Conservation (phyloP, 30 jellyfish, hydroid and myxozoan species). For the Pelagia noctiluca region DNA sequence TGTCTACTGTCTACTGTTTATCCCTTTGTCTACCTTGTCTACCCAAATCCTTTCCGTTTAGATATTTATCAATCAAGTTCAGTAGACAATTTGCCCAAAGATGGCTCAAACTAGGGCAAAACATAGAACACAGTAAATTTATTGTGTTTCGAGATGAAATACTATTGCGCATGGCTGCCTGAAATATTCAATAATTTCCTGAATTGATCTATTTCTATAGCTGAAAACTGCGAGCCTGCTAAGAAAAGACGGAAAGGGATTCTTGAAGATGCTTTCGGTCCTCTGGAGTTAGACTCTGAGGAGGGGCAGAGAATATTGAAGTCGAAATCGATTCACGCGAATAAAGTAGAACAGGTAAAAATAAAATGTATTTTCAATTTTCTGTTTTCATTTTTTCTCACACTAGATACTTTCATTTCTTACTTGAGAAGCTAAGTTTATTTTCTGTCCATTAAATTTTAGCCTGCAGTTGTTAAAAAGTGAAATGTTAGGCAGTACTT, state of each 20-base stretch:
- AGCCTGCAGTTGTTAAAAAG: too few species aligned
- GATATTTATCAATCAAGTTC: not conserved
- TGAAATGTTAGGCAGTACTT: too few species aligned
- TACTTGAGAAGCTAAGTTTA: not conserved
- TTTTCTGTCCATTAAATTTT: not conserved
- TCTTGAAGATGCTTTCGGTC: constrained; percentile 82
- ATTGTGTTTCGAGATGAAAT: too few species aligned
- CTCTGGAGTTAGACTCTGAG: constrained; percentile 84
- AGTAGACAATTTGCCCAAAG: too few species aligned
- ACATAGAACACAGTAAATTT: not conserved
- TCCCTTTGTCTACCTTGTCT: too few species aligned
- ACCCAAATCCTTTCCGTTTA: not conserved
- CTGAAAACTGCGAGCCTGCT: constrained; percentile 56
- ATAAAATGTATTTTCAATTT: too few species aligned
- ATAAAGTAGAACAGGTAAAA: constrained; percentile 49
- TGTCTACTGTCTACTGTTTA: not conserved
- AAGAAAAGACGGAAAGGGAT: constrained; percentile 77
- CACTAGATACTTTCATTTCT: not conserved
- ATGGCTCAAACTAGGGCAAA: not conserved
- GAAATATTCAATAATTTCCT: not conserved
- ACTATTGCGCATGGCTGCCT: too few species aligned
- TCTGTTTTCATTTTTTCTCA: too few species aligned
- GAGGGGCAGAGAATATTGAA: constrained; percentile 80
- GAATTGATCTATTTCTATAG: not conserved
- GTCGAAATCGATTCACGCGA: constrained; percentile 71